phyloP scores from a whole-genome alignment of 2,888 invertebrate genomes.

The Augochlorella aurata region DNA sequence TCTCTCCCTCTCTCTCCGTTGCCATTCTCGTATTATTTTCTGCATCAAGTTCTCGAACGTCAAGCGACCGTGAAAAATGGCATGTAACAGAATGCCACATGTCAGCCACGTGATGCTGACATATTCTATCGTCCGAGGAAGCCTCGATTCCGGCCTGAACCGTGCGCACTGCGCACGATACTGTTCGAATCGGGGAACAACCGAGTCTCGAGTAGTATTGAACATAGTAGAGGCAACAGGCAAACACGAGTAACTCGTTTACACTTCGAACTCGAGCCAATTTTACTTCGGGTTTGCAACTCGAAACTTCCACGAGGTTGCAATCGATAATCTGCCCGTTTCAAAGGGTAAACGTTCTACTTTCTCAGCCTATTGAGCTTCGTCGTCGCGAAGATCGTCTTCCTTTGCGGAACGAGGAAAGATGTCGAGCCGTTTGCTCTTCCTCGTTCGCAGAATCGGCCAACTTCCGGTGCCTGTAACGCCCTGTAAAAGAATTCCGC shows the following conservation, averaged over 20 bases:
- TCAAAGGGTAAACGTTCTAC: no score
- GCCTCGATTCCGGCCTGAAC: neutral
- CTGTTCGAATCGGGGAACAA: neutral
- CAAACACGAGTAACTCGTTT: neutral
- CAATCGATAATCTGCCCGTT: neutral
- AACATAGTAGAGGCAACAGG: no score
- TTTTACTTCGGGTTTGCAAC: neutral
- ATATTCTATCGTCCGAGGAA: neutral
- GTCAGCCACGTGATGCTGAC: slow-evolving; percentile 34
- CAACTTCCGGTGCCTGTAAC: no score
- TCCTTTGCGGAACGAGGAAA: no score
- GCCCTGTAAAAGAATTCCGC: no score
- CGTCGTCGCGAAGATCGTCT: no score
- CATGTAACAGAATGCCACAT: slow-evolving; percentile 21
- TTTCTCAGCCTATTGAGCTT: no score
- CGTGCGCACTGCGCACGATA: neutral
- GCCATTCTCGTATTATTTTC: slow-evolving; percentile 42
- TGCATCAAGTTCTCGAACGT: slow-evolving; percentile 48
- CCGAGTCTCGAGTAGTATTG: no score
- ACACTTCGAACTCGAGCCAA: neutral
- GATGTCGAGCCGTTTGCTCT: no score
- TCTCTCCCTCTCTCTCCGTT: neutral
- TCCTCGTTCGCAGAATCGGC: no score
- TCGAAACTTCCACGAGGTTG: neutral
- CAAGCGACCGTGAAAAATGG: slow-evolving; percentile 34